Evolutionary conservation across 2,113 vertebrate species (phyloP).

Genomic region (Salminus brasiliensis): DNA sequence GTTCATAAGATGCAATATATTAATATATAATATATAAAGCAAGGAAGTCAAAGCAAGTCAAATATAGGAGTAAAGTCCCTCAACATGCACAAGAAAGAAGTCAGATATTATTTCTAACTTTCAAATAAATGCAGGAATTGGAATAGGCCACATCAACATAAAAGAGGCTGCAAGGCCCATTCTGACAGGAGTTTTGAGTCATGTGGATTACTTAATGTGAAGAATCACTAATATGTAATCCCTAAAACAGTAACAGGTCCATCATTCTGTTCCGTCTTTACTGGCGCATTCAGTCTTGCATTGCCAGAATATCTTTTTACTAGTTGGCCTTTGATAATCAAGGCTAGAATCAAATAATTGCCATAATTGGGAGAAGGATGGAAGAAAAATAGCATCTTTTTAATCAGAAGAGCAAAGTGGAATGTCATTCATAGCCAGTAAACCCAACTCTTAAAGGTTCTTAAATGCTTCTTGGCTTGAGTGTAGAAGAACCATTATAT

Average conservation of each 20-base stretch:
- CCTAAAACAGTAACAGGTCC: neutral
- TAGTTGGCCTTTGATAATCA: neutral
- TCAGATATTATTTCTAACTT: too few relatives aligned
- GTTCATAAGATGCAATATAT: too few relatives aligned
- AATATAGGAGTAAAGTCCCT: too few relatives aligned
- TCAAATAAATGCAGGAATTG: neutral
- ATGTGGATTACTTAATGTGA: neutral
- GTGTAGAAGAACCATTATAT: too few relatives aligned
- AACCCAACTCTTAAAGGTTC: neutral
- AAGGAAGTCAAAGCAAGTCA: too few relatives aligned
- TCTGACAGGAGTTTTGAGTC: neutral
- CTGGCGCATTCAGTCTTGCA: neutral
- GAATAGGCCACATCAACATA: neutral
- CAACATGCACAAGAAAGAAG: too few relatives aligned
- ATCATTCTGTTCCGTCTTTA: neutral
- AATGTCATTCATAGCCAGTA: neutral
- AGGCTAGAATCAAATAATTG: neutral
- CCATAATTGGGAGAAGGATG: neutral
- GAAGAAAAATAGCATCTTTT: neutral
- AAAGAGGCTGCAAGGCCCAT: neutral
- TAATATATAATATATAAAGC: too few relatives aligned
- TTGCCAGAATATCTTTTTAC: neutral
- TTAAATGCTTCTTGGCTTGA: neutral
- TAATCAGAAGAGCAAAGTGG: neutral
- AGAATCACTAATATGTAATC: neutral